Conservation (phyloP, 2,888 invertebrate genomes). For the Diaprepes abbreviatus region DNA sequence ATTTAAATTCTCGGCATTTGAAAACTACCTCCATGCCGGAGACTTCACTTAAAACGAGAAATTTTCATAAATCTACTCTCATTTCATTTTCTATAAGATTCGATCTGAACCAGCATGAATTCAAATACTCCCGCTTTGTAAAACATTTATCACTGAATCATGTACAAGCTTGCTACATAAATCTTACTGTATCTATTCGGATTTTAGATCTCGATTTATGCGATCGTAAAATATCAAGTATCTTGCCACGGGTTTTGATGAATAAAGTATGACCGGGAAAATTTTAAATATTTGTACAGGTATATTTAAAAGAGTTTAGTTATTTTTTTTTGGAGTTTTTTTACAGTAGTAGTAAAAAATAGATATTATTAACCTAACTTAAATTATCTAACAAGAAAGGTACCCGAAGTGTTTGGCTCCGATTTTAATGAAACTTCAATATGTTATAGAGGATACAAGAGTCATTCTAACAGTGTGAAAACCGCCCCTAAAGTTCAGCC, state of each 20-base stretch:
- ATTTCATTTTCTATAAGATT: slow-evolving; percentile 12
- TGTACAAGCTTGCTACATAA: slow-evolving; percentile 12
- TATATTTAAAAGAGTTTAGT: too few species aligned
- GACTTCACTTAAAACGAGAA: background rate
- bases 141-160: slow-evolving; percentile 24
- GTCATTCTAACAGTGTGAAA: too few species aligned
- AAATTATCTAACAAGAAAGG: too few species aligned
- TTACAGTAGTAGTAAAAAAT: too few species aligned
- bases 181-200: slow-evolving; percentile 20
- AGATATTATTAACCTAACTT: too few species aligned
- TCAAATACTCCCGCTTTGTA: slow-evolving; percentile 18
- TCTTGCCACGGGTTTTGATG: background rate
- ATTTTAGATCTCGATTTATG: slow-evolving; percentile 22
- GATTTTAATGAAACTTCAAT: too few species aligned
- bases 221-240: slow-evolving; percentile 1
- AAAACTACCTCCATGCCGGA: background rate
- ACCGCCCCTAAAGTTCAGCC: too few species aligned
- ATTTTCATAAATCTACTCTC: slow-evolving; percentile 10
- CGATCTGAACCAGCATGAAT: slow-evolving; percentile 21
- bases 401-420: too few species aligned
- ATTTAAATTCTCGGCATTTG: background rate
- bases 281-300: background rate
- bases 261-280: background rate
- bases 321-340: too few species aligned
- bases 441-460: too few species aligned